Evolutionary conservation across 1,140 invertebrate genomes (phyloP), one percentile per base, ranked within the genome.

Genomic region (Sesamia nonagrioides): DNA sequence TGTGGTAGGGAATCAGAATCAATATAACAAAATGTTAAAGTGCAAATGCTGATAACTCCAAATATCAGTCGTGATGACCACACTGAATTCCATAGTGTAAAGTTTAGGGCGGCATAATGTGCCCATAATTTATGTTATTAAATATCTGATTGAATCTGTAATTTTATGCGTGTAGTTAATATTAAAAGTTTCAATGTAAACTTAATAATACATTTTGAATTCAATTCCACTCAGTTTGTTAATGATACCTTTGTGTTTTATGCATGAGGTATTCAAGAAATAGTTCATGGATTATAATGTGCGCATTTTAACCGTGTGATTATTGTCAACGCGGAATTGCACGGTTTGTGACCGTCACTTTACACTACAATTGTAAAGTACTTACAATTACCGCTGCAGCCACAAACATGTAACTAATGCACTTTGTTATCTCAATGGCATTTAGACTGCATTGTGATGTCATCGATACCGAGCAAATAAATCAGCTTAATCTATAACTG

Each of bases 261-360:
- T 71, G 68, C 50, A 71, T 71, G 68, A 71, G 68, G 37, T 71
- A 71, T 71, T 71, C 68, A 52, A 71, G 68, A 52, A 52, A 71
- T 71, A 54, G 68, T 54, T 71, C 27, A 52, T 54, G 37, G 40
- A 52, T 71, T 71, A 35, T 71, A 37, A 54, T 37, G 68, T 54
- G n/a, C 27, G 68, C 45, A 69, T 69, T 69, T 69, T 27, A 48
- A 48, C 42, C 42, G 42, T 69, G 21, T 69, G 66, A 69, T 68
- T 69, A 69, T 69, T 69, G 66, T 69, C 66, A 69, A 69, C 42
- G 66, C 42, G 21, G 45, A n/a, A 50, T 69, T 69, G 66, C 66
- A 69, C 66, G 66, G 42, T 69, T 21, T 69, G 66, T 69, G 66
- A 37, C 42, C 42, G 66, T 37, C 40, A 68, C 63, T n/a, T 42